Conservation (phyloP, 2,888 invertebrate genomes). For the Podabrus alpinus region DNA sequence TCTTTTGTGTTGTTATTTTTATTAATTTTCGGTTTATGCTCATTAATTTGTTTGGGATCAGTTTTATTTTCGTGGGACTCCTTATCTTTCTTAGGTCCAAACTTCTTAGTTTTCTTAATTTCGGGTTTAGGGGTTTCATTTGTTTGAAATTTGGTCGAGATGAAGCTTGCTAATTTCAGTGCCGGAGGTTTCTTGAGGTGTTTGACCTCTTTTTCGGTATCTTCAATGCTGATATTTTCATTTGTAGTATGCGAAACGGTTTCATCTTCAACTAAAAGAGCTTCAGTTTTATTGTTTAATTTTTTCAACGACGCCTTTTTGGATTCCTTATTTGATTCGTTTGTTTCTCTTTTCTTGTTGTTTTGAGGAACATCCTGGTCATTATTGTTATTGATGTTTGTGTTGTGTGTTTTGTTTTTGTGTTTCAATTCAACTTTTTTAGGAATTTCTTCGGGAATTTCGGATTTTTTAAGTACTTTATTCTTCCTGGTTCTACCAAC, state of each 20-base stretch:
- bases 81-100: constrained; percentile 15
- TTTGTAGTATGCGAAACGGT: constrained; percentile 70
- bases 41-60: constrained; percentile 1
- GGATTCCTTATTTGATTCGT: neutral
- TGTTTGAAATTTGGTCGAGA: neutral
- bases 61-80: constrained; percentile 6
- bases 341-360: constrained; percentile 25
- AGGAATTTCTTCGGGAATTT: constrained; percentile 27
- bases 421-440: constrained; percentile 8
- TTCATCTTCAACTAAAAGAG: constrained; percentile 62
- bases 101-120: constrained; percentile 8
- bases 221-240: constrained; percentile 69
- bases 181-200: constrained; percentile 17
- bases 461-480: constrained; percentile 45
- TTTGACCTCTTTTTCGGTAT: constrained; percentile 19
- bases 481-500: constrained; percentile 48
- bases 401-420: constrained; percentile 15
- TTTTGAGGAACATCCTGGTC: neutral
- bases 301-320: constrained; percentile 27
- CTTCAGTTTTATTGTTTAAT: constrained; percentile 30
- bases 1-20: constrained; percentile 38
- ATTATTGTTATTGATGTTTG: neutral
- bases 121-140: constrained; percentile 7
- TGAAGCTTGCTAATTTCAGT: neutral
- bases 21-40: constrained; percentile 33